Base-by-base conservation (phyloP, 2,797 vertebrate genomes). In the Neosilurus mollespiculum region DNA sequence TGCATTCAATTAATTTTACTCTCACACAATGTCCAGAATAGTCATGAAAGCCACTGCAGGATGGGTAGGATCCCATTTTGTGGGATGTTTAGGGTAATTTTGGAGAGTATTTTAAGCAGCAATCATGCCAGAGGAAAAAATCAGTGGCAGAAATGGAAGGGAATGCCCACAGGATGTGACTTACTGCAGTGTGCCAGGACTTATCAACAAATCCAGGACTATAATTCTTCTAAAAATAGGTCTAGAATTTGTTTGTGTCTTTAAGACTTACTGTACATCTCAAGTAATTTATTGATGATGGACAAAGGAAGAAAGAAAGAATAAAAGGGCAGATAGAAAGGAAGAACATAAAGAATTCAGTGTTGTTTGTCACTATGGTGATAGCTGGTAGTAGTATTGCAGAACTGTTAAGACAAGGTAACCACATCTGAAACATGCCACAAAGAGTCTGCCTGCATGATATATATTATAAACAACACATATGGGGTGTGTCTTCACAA, bases 141-240 rank as follows among this genome's bases (percentile, higher is more conserved):
- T 85, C 66, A 70, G 72, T 71, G 62, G 61, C 56, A 82, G 76
- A 70, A 80, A 82, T 75, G 24, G 73, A 75, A 69, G 24, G 81
- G 64, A 82, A 80, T 76, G 70, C 69, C 65, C 81, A 80, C 80
- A 87, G 83, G 87, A 86, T 82, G 53, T 81, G 64, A 81, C 64
- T 69, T 56, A 75, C 54, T 62, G 20, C 11, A 37, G 78, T 76
- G 76, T 81, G 30, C 37, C 56, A 49, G 77, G 58, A 70, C 62
- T 76, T 30, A 49, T 81, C n/a, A 72, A 83, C 9, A 34, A 24
- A 84, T 7, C 30, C 15, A 15, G 43, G 26, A 62, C 22, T 61
- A 78, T 66, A 30, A 78, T n/a, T 15, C 24, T 51, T 10, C 15
- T 81, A 77, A 18, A 80, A 59, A 81, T 34, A 30, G 64, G 22